Evolutionary conservation across 2,113 vertebrate genomes (phyloP), one percentile per base, ranked within the genome.

Genomic region (Neopipo cinnamomea): DNA sequence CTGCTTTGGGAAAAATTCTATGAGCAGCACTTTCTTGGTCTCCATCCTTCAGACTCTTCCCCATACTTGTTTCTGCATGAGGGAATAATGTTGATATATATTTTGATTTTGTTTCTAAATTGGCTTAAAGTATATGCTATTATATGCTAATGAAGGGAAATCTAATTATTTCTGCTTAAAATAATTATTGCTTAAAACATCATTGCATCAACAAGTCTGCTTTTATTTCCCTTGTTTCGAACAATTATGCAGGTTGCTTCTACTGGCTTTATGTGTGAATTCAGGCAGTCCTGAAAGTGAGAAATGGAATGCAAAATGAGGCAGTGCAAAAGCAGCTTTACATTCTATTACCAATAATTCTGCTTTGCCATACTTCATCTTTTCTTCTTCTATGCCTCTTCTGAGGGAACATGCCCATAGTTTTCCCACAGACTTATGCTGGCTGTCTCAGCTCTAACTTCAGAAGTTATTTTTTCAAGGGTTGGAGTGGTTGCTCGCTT

Each of bases 81-180:
- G 42, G 63, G 16, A 93, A 79, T 46, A 37, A 53, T 49, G n/a
- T 27, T 70, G 55, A 39, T 66, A 22, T 33, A 24, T 58, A 88
- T 80, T 90, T 90, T 85, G 49, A 83, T 70, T 66, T 50, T 72
- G 31, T 74, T 20, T 58, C n/a, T 53, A 53, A 77, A 70, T 79
- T 79, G 63, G 31, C 72, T 79, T 72, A 79, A 91, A 94, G 94
- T 61, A n/a, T 14, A 76, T 61, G 41, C 31, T 82, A 47, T 72
- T 89, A 75, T 21, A 85, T 5, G 6, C 79, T 88, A 85, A 47
- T 62, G 53, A 96, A 88, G 78, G 66, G 62, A 90, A 93, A 89
- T 71, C 8, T 67, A 93, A 89, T 89, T 81, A 79, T 91, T 96
- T 88, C 94, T 90, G 31, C 67, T 84, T 91, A 68, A 94, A 95